phyloP scores from a whole-genome alignment of 2,888 invertebrate species.

The Oscheius onirici region DNA sequence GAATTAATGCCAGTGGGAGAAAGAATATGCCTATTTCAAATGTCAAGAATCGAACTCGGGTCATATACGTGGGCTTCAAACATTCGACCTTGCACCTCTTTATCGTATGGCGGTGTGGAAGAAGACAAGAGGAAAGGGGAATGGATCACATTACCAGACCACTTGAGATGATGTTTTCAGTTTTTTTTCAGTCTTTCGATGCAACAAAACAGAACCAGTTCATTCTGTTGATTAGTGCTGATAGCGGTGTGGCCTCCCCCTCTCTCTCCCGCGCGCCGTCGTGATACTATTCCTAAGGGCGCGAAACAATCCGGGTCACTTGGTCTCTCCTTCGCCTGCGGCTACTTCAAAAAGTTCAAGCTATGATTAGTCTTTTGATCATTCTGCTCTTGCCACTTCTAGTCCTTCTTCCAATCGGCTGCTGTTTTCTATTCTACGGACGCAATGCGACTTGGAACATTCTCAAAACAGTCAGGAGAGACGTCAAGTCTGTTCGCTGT shows the following conservation, averaged over 20 bases:
- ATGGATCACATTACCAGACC: no score
- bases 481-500: slow-evolving; percentile 5
- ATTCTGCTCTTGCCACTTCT: neutral
- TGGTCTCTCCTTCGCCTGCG: neutral
- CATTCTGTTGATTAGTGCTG: neutral
- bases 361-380: neutral
- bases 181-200: no score
- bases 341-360: neutral
- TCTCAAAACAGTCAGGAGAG: slow-evolving; percentile 1
- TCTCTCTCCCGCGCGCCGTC: slow-evolving; percentile 13
- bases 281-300: slow-evolving; percentile 24
- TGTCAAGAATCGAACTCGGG: no score
- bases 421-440: slow-evolving; percentile 20
- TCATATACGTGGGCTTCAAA: no score
- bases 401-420: neutral
- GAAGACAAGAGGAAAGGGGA: no score
- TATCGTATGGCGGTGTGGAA: no score
- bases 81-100: no score
- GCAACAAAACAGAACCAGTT: neutral
- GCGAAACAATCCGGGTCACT: slow-evolving; percentile 24
- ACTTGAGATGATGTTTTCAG: no score
- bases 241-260: neutral
- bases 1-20: no score
- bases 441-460: neutral
- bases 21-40: no score